Evolutionary conservation across 1,140 invertebrate species (phyloP), one percentile per base, ranked within the genome.

Genomic region (Mercenaria mercenaria): DNA sequence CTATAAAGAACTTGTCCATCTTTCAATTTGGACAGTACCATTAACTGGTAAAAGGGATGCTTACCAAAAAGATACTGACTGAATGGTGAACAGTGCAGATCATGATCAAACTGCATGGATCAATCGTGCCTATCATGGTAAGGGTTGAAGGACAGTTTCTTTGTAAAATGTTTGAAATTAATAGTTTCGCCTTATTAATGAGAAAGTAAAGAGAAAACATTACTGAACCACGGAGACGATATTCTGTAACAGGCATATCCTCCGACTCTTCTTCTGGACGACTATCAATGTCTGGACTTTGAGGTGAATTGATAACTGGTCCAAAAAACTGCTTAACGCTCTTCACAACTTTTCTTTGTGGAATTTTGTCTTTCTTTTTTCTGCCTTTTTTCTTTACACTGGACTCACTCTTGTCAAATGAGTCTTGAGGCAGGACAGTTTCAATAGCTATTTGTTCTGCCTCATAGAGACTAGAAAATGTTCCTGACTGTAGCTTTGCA

Each of bases 291-390:
- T 87, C 83, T 20, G 92, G 77, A 41, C 81, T 89, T 2, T 82
- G 67, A n/a, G 85, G 32, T 0, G 91, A 92, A n/a, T 92, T 80
- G 2, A 95, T 91, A 64, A 95, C 91, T 8, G 94, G 94, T 32
- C 94, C 95, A 90, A 95, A 95, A 72, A 95, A 95, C 69, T 95
- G 94, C 56, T 93, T 94, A 8, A 94, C 92, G 90, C 89, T 92
- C 88, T 94, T 95, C n/a, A 93, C 85, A 43, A 91, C 61, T 52
- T 59, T 85, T 61, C 61, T 91, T 43, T 89, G 91, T 39, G 47
- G 67, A 61, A 82, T 79, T 64, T 90, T 91, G 41, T 92, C 85
- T 82, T 93, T 80, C 90, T 89, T 86, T 88, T 89, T 88, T 64
- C 64, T 81, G 56, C 52, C 52, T 86, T 90, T 76, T 67, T 85